Percentiles rank a stretch among this genome's conserved stretches.
phyloP scores from a whole-genome alignment of 2,888 invertebrate species.

The Clusia tigrina region DNA sequence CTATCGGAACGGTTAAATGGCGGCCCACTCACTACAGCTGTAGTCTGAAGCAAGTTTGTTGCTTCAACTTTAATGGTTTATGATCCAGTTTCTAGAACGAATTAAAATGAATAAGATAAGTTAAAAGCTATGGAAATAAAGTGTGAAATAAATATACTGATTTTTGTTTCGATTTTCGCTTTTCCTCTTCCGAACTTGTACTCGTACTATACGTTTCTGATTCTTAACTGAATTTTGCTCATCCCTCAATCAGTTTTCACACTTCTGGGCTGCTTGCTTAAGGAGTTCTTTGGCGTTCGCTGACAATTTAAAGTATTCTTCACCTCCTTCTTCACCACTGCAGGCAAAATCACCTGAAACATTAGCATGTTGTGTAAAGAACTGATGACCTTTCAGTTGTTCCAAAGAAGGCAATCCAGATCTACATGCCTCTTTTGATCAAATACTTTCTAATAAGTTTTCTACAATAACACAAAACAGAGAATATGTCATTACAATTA shows the following conservation, averaged over 20 bases:
- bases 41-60: slow-evolving; percentile 63
- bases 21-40: slow-evolving; percentile 24
- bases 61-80: slow-evolving; percentile 66
- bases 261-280: slow-evolving; percentile 67
- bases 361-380: slow-evolving; percentile 68
- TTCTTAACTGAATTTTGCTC: slow-evolving; percentile 82
- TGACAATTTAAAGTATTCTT: slow-evolving; percentile 74
- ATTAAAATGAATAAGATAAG: slow-evolving; percentile 28
- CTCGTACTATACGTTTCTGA: slow-evolving; percentile 80
- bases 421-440: slow-evolving; percentile 71
- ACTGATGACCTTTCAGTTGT: slow-evolving; percentile 74
- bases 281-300: slow-evolving; percentile 74
- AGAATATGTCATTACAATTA: no score
- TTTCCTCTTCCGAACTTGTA: slow-evolving; percentile 86
- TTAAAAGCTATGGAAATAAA: no score
- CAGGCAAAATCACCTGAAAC: slow-evolving; percentile 51
- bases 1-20: slow-evolving; percentile 70
- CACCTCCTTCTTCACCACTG: slow-evolving; percentile 59
- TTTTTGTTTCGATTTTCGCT: slow-evolving; percentile 81
- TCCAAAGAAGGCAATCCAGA: slow-evolving; percentile 76
- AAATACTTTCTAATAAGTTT: slow-evolving; percentile 60
- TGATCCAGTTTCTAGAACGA: slow-evolving; percentile 69
- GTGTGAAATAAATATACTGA: no score
- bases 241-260: slow-evolving; percentile 72
- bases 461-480: slow-evolving; percentile 52